A percentile compares a stretch with the other conserved stretches of the same genome.
phyloP scores from a whole-genome alignment of 2,888 invertebrate species.

The Apotomis turbidana region DNA sequence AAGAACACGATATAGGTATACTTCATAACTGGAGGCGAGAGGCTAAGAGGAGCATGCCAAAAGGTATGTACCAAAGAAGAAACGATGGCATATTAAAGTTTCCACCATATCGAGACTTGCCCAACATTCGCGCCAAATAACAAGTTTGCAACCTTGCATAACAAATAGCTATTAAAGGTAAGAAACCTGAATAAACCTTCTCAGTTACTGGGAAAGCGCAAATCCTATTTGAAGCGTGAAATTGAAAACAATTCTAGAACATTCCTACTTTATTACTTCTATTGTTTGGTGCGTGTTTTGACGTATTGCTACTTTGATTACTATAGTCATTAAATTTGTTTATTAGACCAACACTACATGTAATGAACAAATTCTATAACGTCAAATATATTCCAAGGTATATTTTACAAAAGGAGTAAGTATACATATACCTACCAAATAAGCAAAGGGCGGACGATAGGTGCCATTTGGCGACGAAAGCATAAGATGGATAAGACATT shows the following conservation, averaged over 20 bases:
- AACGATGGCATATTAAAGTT: too few species aligned
- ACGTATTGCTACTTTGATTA: conserved; percentile 1
- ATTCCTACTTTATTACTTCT: conserved; percentile 38
- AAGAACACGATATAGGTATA: too few species aligned
- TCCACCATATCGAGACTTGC: too few species aligned
- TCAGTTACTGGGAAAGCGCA: conserved; percentile 32
- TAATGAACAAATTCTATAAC: background rate
- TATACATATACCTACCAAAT: too few species aligned
- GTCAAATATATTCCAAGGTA: background rate
- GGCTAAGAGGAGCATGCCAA: too few species aligned
- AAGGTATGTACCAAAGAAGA: too few species aligned
- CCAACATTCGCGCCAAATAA: too few species aligned
- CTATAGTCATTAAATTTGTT: conserved; percentile 15
- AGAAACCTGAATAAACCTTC: conserved; percentile 25
- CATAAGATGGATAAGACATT: too few species aligned
- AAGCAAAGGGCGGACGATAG: too few species aligned
- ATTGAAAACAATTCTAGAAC: conserved; percentile 39
- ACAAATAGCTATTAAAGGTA: background rate
- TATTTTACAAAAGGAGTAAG: background rate
- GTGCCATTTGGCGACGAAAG: too few species aligned
- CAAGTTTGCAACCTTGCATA: too few species aligned
- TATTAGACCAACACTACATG: conserved; percentile 13
- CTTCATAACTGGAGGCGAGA: too few species aligned
- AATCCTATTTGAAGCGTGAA: conserved; percentile 36
- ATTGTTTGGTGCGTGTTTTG: conserved; percentile 40